These are phyloP conservation scores for Nasonia vitripennis DNA, from an alignment of 1,140 invertebrate species.

Conservation along the genomic window DNA sequence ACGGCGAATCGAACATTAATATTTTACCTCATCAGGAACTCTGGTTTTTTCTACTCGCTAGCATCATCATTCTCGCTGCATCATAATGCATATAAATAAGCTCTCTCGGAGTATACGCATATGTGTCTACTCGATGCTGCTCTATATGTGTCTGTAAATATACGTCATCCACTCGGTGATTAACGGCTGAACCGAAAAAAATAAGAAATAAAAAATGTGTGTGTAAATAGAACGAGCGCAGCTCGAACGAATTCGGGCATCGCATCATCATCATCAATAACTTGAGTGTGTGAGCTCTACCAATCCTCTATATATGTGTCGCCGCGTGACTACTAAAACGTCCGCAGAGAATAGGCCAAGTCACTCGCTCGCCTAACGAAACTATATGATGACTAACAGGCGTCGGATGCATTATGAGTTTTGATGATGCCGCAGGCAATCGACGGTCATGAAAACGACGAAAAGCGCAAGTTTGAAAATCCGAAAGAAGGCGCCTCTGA, in stretches of 20 bases:
- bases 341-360: neutral
- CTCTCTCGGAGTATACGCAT: constrained; percentile 21
- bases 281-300: neutral
- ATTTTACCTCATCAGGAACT: constrained; percentile 11
- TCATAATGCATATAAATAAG: constrained; percentile 45
- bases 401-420: constrained; percentile 2
- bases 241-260: neutral
- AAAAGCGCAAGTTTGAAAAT: constrained; percentile 46
- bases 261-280: neutral
- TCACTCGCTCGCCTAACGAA: neutral
- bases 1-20: neutral
- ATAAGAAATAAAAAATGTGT: neutral
- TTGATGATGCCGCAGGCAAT: constrained; percentile 37
- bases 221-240: neutral
- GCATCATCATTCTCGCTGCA: constrained; percentile 30
- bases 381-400: constrained; percentile 6
- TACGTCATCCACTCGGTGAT: neutral
- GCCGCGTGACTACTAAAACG: constrained; percentile 23
- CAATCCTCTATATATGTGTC: neutral
- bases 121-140: constrained; percentile 6
- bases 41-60: constrained; percentile 41
- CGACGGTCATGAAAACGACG: constrained; percentile 45
- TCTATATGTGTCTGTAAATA: neutral
- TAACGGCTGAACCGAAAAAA: constrained; percentile 15
- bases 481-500: neutral